Evolutionary conservation across 2,888 invertebrate species (phyloP), one percentile per base, ranked within the genome.

Genomic region (Drosophila incognita): DNA sequence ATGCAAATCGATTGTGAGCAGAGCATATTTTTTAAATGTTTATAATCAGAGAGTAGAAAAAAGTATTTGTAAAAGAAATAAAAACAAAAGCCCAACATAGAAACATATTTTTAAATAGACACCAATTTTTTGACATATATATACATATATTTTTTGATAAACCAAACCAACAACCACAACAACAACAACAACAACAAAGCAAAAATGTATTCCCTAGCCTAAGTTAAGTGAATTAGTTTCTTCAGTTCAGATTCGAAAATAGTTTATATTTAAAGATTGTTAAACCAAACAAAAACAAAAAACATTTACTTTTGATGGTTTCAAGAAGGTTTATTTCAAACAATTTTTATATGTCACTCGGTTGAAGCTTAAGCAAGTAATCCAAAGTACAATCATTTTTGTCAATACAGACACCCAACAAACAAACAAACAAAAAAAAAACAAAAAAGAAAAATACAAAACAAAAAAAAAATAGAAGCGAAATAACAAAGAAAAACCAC

Each of bases 1-100:
- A 88, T 89, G 90, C 85, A 88, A 90, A 82, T 88, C 69, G 76
- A 90, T 90, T 87, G 77, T 91, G 87, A 79, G 74, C 62, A 78
- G 81, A 74, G 74, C 80, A 86, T 84, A 90, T 91, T 91, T 90
- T 91, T 90, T 82, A 84, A 87, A 89, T 87, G 79, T 90, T 83
- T 88, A 83, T 76, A 76, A 75, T 54, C 63, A 71, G 48, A 62
- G 63, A 76, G 74, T 85, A 68, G 53, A 27, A 13, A 49, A 65
- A 70, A 58, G 51, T 87, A 83, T 86, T 88, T 86, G 70, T 88
- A 85, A 74, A 59, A 62, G 66, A 54, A 36, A 54, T 24, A 24
- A 36, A 54, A 54, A 58, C 56, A 51, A 65, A 67, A 72, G 15
- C 75, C 38, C 29, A 73, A 68, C 54, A 38, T 42, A 57, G 21